These are phyloP conservation scores for Papilio gigon DNA, from an alignment of 2,888 invertebrate species.

Conservation along the genomic window DNA sequence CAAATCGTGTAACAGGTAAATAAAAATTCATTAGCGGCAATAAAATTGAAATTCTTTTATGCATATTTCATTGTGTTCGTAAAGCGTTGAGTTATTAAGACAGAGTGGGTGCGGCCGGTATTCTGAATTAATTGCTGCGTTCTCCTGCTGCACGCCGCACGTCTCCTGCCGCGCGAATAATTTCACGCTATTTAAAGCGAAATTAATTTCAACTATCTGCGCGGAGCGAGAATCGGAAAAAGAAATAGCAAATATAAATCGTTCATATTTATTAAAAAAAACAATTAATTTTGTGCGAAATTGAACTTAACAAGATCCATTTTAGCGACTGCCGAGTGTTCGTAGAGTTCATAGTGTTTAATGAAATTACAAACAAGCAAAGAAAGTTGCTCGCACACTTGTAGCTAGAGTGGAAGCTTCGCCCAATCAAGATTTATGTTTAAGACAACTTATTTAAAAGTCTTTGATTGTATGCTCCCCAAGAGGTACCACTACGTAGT, in stretches of 20 bases:
- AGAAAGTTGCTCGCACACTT: too few species aligned
- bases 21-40: constrained; percentile 11
- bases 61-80: constrained; percentile 21
- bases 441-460: neutral
- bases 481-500: neutral
- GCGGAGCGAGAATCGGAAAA: neutral
- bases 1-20: constrained; percentile 1
- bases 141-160: constrained; percentile 10
- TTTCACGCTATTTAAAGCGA: constrained; percentile 33
- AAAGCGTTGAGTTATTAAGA: constrained; percentile 34
- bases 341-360: too few species aligned
- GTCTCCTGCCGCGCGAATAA: constrained; percentile 19
- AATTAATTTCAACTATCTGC: constrained; percentile 33
- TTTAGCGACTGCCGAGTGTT: neutral
- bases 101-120: constrained; percentile 25
- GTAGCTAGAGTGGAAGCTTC: too few species aligned
- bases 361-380: too few species aligned
- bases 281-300: neutral
- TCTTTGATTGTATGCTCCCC: neutral
- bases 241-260: neutral
- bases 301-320: neutral
- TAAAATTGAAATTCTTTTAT: constrained; percentile 17
- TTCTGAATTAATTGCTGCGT: constrained; percentile 30
- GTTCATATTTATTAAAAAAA: neutral
- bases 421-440: neutral